Base-by-base conservation (phyloP, 2,113 vertebrate species). In the Aleadryas rufinucha region DNA sequence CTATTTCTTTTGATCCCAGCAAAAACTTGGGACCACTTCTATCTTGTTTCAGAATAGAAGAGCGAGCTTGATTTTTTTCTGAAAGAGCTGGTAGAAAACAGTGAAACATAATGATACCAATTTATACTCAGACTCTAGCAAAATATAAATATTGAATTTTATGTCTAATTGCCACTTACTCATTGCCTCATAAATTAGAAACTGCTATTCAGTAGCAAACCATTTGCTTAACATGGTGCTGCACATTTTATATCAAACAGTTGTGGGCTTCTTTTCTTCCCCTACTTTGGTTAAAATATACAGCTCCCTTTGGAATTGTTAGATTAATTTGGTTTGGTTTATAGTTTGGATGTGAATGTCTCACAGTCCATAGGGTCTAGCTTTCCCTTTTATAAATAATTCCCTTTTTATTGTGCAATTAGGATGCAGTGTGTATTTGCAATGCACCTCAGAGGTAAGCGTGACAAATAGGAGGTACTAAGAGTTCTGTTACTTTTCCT, bases 351-450 rank as follows among this genome's bases (percentile, higher is more conserved):
- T 76, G 61, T 64, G 72, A 93, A 79, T 60, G 41, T 53, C 75
- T 91, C 89, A 91, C n/a, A 94, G 87, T 87, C 81, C 81, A 21
- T 23, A 78, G 77, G 74, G 72, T 87, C 57, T 94, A 87, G 49
- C 77, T 76, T 91, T 89, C n/a, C 33, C 24, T 91, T 96, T 96
- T 92, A 81, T 75, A 93, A 97, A 91, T 93, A 91, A 93, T 91
- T 84, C 50, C 20, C 11, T 35, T 81, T 96, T 87, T 93, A 78
- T 39, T 18, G 54, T 24, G 39, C 63, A 87, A 69, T 87, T 69
- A 60, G 45, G 54, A 69, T 87, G 45, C 39, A 28, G 63, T 53
- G 45, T 52, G 39, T 69, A 69, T 78, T 69, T 87, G 50, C 37
- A 78, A 45, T 7, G 16, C 31, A 71, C 20, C 57, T 92, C 35